Evolutionary conservation across 2,113 vertebrate species (phyloP).

Genomic region (Loxodonta africana): DNA sequence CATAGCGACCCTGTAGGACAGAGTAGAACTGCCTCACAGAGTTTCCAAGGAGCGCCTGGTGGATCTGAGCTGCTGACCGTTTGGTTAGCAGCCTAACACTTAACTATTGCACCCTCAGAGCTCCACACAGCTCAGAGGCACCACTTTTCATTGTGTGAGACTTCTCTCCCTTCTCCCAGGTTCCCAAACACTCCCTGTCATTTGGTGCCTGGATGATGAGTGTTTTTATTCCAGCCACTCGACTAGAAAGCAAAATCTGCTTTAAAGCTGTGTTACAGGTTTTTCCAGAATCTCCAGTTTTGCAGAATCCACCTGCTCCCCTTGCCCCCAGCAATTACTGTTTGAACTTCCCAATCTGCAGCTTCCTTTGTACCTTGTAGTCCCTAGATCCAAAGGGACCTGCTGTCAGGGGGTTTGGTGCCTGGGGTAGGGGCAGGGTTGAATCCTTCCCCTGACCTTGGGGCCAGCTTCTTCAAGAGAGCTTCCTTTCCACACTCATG

Average conservation of each 20-base stretch:
- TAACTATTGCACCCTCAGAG: no score
- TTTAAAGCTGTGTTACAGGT: slow-evolving; percentile 64
- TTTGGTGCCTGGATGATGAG: not conserved
- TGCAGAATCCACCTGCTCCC: slow-evolving; percentile 63
- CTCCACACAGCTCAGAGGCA: not conserved
- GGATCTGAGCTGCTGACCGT: no score
- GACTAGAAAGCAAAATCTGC: slow-evolving; percentile 56
- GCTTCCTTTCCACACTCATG: not conserved
- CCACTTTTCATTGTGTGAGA: not conserved
- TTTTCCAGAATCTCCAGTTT: slow-evolving; percentile 76
- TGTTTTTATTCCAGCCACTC: slow-evolving; percentile 17
- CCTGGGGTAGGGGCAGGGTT: not conserved
- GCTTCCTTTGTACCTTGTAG: not conserved
- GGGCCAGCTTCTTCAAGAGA: not conserved
- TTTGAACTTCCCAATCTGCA: not conserved
- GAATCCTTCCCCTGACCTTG: not conserved
- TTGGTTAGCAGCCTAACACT: no score
- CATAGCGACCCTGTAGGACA: no score
- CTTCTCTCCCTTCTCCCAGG: not conserved
- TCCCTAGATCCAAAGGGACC: not conserved
- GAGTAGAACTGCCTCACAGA: no score
- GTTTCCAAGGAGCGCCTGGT: no score
- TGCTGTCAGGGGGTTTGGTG: not conserved
- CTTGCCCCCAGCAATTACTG: slow-evolving; percentile 51
- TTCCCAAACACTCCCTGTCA: not conserved